Conservation (phyloP, 2,113 vertebrate genomes). For the Bujurquina vittata region DNA sequence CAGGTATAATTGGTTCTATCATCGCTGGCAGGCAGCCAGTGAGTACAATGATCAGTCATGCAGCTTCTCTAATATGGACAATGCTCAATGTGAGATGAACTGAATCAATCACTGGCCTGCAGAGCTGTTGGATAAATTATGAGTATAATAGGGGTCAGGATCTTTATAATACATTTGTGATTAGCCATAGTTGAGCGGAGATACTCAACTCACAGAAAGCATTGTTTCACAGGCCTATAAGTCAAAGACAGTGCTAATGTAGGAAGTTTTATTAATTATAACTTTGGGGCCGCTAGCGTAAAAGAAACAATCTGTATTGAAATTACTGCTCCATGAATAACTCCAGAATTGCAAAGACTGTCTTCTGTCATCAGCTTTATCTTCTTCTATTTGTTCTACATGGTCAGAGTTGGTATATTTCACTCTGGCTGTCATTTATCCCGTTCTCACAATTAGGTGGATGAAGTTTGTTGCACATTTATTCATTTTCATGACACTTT, state of each 20-base stretch:
- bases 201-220: constrained; percentile 7
- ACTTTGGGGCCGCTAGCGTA: neutral
- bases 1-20: constrained; percentile 72
- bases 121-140: constrained; percentile 52
- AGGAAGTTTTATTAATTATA: constrained; percentile 12
- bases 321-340: neutral
- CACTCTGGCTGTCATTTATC: neutral
- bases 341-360: neutral
- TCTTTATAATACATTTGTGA: constrained; percentile 56
- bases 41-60: constrained; percentile 64
- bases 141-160: constrained; percentile 53
- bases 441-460: neutral
- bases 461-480: neutral
- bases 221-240: constrained; percentile 23
- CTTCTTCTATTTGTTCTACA: neutral
- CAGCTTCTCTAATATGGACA: constrained; percentile 61
- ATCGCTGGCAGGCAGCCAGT: constrained; percentile 59
- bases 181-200: constrained; percentile 14
- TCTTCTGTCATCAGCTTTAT: neutral
- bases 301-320: constrained; percentile 3
- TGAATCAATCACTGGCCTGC: constrained; percentile 60
- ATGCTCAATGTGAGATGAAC: constrained; percentile 57
- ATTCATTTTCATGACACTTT: neutral
- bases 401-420: neutral
- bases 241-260: constrained; percentile 3